A percentile compares a stretch with the other conserved stretches of the same genome.
Evolutionary conservation across 2,113 vertebrate species (phyloP).

Genomic region (Verasper variegatus): DNA sequence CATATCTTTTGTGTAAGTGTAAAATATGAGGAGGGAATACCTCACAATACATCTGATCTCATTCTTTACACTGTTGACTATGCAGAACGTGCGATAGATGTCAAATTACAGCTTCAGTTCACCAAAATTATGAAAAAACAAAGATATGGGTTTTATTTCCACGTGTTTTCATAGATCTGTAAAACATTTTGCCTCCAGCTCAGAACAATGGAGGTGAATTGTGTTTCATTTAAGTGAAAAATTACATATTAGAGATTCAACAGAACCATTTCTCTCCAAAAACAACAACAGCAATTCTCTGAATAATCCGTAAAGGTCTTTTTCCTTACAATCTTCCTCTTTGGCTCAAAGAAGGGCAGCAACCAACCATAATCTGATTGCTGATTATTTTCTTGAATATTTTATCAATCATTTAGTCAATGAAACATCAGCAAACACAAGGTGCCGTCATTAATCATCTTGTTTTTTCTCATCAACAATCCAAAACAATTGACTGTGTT

Average conservation of each 20-base stretch:
- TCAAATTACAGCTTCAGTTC: background rate
- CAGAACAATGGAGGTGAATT: background rate
- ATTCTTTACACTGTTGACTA: background rate
- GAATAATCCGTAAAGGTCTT: background rate
- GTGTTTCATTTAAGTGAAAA: conserved; percentile 5
- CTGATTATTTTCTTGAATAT: too few relatives aligned
- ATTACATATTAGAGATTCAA: background rate
- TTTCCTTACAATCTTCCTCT: background rate
- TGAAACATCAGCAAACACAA: too few relatives aligned
- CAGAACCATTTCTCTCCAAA: background rate
- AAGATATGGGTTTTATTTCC: background rate
- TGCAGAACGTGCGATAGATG: background rate
- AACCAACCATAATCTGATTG: background rate
- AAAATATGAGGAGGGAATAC: background rate
- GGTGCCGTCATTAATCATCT: too few relatives aligned
- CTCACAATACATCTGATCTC: background rate
- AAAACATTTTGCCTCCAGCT: background rate
- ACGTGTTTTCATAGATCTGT: background rate
- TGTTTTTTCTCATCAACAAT: too few relatives aligned
- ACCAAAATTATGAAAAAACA: too few relatives aligned
- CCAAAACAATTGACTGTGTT: too few relatives aligned
- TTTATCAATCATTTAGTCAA: too few relatives aligned
- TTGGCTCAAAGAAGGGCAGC: background rate
- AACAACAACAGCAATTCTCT: too few relatives aligned
- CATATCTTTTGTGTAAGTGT: too few relatives aligned